Evolutionary conservation across 64 coral and sea anemone genomes (phyloP), one percentile per base, ranked within the genome.

Genomic region (Acropora tenuis): DNA sequence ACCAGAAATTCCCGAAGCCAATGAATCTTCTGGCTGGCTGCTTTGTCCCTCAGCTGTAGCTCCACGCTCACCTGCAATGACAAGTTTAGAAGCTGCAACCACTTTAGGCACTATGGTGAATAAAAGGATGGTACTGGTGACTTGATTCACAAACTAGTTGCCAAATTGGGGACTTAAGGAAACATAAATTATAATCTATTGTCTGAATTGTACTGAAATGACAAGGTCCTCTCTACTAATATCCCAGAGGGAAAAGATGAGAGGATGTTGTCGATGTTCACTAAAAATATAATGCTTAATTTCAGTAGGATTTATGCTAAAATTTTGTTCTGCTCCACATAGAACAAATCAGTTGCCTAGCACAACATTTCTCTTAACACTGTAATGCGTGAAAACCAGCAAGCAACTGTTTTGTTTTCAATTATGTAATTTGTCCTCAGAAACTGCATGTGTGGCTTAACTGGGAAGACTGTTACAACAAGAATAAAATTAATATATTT

Each of bases 361-460:
- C 69, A 75, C 11, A 44, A 75, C 84, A 87, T 67, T 74, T 74
- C 48, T 73, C 15, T 87, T 12, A 87, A 18, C 67, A 55, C 12
- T 74, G 60, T 69, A 71, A 87, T 20, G 12, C 44, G 67, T 87
- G 67, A 73, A 60, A 87, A 74, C 71, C 67, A 73, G 61, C 84
- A 75, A 60, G 84, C 67, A 75, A 73, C 71, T 66, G 48, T 71
- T 87, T 75, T 48, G 69, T 49, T 87, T 87, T 67, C 74, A 48
- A 87, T 74, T 10, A 87, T n/a, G n/a, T 55, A 55, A 55, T 73
- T 87, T 87, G 2, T 73, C 60, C 69, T 52, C 8, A 17, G 84
- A 87, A 87, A 87, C 84, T 41, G 68, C 84, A 48, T 75, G 69
- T 87, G 84, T 84, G 55, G 80, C 80, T 84, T 20, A 84, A 84